Percentiles rank a stretch among this genome's conserved stretches.
phyloP scores from a whole-genome alignment of 2,888 invertebrate genomes.

The Melanostoma mellinum region DNA sequence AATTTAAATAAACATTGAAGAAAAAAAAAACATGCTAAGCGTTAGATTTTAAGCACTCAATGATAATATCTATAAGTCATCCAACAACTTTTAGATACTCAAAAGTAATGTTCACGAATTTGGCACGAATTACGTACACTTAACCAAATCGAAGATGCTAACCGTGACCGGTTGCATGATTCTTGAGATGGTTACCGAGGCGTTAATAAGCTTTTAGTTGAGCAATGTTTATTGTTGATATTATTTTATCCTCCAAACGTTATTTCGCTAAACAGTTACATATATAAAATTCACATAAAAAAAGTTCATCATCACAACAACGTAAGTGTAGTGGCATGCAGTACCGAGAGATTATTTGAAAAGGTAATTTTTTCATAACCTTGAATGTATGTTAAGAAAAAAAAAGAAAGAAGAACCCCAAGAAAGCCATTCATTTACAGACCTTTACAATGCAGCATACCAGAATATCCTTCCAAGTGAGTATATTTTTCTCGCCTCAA shows the following conservation, averaged over 20 bases:
- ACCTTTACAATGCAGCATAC: no score
- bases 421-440: constrained; percentile 11
- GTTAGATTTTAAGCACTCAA: no score
- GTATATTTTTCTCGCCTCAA: not conserved
- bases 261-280: not conserved
- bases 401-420: no score
- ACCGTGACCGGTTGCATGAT: constrained; percentile 29
- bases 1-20: no score
- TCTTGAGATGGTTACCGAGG: constrained; percentile 22
- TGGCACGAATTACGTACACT: constrained; percentile 17
- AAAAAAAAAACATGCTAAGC: no score
- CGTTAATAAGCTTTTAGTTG: constrained; percentile 17
- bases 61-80: not conserved
- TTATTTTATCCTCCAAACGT: constrained; percentile 15
- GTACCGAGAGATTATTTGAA: no score
- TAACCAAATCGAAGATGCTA: constrained; percentile 29
- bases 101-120: not conserved
- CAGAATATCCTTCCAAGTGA: not conserved
- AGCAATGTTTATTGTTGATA: constrained; percentile 29
- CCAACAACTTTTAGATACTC: not conserved
- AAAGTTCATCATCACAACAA: constrained; percentile 13
- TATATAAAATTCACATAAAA: not conserved
- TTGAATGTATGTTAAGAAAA: no score
- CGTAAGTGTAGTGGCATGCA: not conserved
- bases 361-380: no score